Evolutionary conservation across 2,113 vertebrate species (phyloP).

Genomic region (Proterorhinus semilunaris): DNA sequence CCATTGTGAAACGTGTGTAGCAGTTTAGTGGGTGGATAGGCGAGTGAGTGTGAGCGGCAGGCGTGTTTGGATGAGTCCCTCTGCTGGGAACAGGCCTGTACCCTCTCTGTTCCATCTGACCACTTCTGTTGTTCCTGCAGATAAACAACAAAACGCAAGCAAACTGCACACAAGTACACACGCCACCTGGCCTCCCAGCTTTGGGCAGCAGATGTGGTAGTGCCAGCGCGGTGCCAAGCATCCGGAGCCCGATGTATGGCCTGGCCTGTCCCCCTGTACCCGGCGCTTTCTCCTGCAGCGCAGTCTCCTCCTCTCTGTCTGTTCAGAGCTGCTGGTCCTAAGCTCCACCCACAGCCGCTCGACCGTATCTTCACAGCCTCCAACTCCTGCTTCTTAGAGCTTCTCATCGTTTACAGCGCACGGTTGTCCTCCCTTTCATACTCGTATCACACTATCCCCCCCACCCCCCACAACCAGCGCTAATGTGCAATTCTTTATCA

Average conservation of each 20-base stretch:
- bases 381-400: constrained; percentile 16
- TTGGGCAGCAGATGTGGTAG: constrained; percentile 82
- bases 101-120: constrained; percentile 75
- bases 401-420: constrained; percentile 46
- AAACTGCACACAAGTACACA: constrained; percentile 19
- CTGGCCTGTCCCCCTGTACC: constrained; percentile 67
- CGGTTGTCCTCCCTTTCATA: constrained; percentile 51
- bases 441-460: no score
- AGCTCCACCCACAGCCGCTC: constrained; percentile 27
- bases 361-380: constrained; percentile 23
- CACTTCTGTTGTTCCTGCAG: constrained; percentile 67
- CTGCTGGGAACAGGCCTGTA: constrained; percentile 72
- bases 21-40: constrained; percentile 45
- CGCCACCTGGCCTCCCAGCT: constrained; percentile 80
- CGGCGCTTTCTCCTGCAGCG: constrained; percentile 58
- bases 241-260: constrained; percentile 78
- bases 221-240: constrained; percentile 76
- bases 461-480: constrained; percentile 29
- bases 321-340: constrained; percentile 34
- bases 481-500: constrained; percentile 39
- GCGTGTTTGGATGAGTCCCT: constrained; percentile 68
- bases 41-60: constrained; percentile 40
- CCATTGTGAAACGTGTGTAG: constrained; percentile 61
- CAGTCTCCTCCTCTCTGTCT: constrained; percentile 69
- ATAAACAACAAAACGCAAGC: constrained; percentile 34